Percentiles rank a stretch among this genome's conserved stretches.
phyloP scores from a whole-genome alignment of 2,888 invertebrate genomes.

The Polyploca ridens region DNA sequence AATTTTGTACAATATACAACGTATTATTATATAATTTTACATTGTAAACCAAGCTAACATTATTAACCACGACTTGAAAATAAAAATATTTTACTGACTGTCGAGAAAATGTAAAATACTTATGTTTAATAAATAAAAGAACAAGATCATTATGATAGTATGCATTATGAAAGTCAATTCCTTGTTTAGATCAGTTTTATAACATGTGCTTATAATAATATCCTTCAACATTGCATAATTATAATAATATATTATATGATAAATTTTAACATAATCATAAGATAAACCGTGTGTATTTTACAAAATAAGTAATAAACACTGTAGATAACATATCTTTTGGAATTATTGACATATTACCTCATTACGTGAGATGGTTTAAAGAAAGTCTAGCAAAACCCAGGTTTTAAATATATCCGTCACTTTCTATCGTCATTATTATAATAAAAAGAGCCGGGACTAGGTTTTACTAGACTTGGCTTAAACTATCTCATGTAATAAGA shows the following conservation, averaged over 20 bases:
- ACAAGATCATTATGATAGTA: background rate
- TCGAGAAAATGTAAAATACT: background rate
- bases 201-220: constrained; percentile 27
- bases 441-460: too few species aligned
- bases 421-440: too few species aligned
- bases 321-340: background rate
- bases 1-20: constrained; percentile 79
- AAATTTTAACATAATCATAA: constrained; percentile 1
- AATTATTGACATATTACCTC: too few species aligned
- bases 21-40: constrained; percentile 45
- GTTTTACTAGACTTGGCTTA: too few species aligned
- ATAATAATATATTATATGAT: background rate
- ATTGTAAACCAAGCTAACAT: constrained; percentile 45
- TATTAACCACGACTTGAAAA: background rate
- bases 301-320: background rate
- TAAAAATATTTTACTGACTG: background rate
- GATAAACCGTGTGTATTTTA: constrained; percentile 1
- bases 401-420: too few species aligned
- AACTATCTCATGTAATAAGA: too few species aligned
- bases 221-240: constrained; percentile 19
- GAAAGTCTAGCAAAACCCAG: too few species aligned
- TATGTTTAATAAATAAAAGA: background rate
- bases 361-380: too few species aligned
- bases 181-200: background rate
- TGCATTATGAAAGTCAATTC: background rate